Percentiles rank a stretch among this genome's conserved stretches.
These are phyloP conservation scores for Meghimatium bilineatum DNA, from an alignment of 2,888 invertebrate species.

Conservation along the genomic window DNA sequence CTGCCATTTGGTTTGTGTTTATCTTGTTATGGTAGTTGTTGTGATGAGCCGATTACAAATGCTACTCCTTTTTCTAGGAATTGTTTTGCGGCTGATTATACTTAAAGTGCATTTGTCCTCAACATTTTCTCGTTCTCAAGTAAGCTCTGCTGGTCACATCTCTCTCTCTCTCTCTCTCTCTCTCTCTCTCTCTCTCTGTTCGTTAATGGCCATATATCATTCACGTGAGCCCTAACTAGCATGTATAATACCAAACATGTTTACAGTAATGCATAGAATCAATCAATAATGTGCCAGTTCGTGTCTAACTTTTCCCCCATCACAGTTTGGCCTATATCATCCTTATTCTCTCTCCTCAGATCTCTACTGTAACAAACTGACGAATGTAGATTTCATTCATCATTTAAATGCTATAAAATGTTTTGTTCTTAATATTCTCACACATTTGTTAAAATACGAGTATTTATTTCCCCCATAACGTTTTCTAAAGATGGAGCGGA, in stretches of 20 bases:
- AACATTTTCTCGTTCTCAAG: not conserved
- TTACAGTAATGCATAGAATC: conserved; percentile 21
- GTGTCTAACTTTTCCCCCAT: conserved; percentile 15
- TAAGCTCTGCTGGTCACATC: no score
- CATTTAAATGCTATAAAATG: no score
- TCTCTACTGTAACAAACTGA: not conserved
- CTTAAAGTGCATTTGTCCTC: no score
- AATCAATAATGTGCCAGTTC: conserved; percentile 32
- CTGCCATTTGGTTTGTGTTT: no score
- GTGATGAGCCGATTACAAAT: no score
- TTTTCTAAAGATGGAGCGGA: no score
- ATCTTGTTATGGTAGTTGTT: no score
- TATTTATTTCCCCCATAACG: no score
- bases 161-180: not conserved
- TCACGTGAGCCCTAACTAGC: not conserved
- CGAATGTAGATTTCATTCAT: not conserved
- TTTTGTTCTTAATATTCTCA: no score
- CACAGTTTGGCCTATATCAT: conserved; percentile 10
- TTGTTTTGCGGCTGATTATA: no score
- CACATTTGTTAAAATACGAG: no score
- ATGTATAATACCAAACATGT: not conserved
- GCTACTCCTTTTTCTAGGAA: no score
- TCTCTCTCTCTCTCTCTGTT: not conserved
- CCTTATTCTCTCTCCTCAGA: not conserved
- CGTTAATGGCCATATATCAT: not conserved